Base-by-base conservation (phyloP, 2,797 vertebrate species). In the Anomalospiza imberbis region DNA sequence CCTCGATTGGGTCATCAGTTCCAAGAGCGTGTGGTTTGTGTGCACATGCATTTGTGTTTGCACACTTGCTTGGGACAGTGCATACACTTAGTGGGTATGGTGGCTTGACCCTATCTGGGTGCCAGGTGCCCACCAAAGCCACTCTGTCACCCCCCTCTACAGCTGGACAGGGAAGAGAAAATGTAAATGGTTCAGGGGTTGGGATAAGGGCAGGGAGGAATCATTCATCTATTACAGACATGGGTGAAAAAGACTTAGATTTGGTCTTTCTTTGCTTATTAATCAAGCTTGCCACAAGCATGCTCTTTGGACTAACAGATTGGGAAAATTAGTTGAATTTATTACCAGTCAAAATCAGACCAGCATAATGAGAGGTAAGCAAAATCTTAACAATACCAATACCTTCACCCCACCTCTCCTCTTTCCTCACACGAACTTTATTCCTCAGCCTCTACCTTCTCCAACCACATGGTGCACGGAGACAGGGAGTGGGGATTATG, bases 401-500 rank as follows among this genome's bases (percentile, higher is more conserved):
- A 26, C 11, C 28, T 26, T 63, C 12, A 70, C 5, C 5, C 11
- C 17, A 42, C 22, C 13, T 50, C 9, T 62, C 13, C 18, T 17
- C 32, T n/a, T 89, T 17, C 8, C 9, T 68, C 3, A 6, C 11
- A 42, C 2, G 6, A 55, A 44, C 5, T 82, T 70, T 44, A n/a
- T 57, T 63, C 24, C 28, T 17, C 20, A 11, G 10, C 44, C 28
- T 76, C 24, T 57, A n/a, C 8, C 12, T 26, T 54, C 20, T 51
- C 29, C 24, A 34, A 7, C 5, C 0, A 0, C 12, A 15, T 15
- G 25, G 13, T 31, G 6, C 10, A 34, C 0, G 2, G n/a, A 58
- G 19, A 51, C 1, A 10, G 17, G 13, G 12, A 55, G 8, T 29
- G 16, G 11, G 18, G 4, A 1, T 38, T 36, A 50, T 32, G 8